phyloP scores from a whole-genome alignment of 2,797 vertebrate genomes.

The Aselliscus stoliczkanus region DNA sequence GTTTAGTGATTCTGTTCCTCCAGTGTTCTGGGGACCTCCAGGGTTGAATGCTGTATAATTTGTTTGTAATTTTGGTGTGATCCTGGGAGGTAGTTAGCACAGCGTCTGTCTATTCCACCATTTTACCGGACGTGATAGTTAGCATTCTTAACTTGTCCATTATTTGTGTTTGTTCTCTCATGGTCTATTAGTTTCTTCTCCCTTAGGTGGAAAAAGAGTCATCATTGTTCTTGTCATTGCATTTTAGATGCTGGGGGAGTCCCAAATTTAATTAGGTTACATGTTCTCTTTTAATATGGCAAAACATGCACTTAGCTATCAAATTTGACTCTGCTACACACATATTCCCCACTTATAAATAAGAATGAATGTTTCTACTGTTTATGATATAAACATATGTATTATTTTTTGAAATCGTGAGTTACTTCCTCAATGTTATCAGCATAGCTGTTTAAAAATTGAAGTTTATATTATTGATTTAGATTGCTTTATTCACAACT shows the following conservation, averaged over 20 bases:
- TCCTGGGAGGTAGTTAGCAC: too few species aligned
- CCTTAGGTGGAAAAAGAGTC: not conserved
- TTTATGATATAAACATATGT: not conserved
- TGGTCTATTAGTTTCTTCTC: not conserved
- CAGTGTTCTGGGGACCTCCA: too few species aligned
- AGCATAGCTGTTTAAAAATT: not conserved
- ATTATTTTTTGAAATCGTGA: not conserved
- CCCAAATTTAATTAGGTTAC: not conserved
- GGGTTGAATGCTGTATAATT: too few species aligned
- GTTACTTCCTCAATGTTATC: not conserved
- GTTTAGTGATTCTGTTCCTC: too few species aligned
- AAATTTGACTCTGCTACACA: not conserved
- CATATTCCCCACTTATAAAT: not conserved
- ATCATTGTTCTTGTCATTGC: not conserved
- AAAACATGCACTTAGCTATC: not conserved
- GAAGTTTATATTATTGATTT: not conserved
- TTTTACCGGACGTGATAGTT: too few species aligned
- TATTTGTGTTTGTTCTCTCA: not conserved
- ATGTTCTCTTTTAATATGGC: not conserved
- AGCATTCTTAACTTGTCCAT: not conserved
- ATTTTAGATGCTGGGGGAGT: not conserved
- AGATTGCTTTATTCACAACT: not conserved
- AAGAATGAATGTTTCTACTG: not conserved
- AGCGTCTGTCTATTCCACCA: too few species aligned
- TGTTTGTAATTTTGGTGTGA: too few species aligned